Conservation (phyloP, 2,113 vertebrate genomes). For the Elanus axillaris region DNA sequence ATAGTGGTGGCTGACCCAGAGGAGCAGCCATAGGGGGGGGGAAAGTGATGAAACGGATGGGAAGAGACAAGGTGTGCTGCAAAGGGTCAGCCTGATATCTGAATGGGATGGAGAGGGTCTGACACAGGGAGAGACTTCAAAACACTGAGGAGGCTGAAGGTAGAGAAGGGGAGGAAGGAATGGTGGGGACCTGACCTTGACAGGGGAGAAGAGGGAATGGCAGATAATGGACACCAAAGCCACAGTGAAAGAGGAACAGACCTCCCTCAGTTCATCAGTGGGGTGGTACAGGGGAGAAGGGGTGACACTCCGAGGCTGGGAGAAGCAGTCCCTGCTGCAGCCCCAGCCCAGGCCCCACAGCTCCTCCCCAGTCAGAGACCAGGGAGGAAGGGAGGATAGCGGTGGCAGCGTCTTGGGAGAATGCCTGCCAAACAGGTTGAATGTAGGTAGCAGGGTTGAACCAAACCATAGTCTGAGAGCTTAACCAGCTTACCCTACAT, state of each 20-base stretch:
- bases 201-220: not conserved
- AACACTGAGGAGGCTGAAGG: not conserved
- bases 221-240: not conserved
- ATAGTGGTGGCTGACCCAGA: accelerated
- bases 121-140: not conserved
- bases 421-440: accelerated
- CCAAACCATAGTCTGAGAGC: not conserved
- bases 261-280: too few species aligned
- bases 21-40: not conserved
- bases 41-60: not conserved
- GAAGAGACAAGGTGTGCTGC: not conserved
- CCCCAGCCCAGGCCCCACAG: not conserved
- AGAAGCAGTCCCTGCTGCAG: not conserved
- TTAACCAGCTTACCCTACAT: not conserved
- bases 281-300: not conserved
- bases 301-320: accelerated
- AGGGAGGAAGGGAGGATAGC: not conserved
- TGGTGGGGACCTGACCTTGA: not conserved
- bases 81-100: accelerated
- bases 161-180: not conserved
- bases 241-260: not conserved
- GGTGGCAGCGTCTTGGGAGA: too few species aligned
- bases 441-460: not conserved
- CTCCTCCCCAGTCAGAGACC: not conserved
- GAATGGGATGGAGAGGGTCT: not conserved